Conservation (phyloP, 1,140 invertebrate species). For the Plodia interpunctella region DNA sequence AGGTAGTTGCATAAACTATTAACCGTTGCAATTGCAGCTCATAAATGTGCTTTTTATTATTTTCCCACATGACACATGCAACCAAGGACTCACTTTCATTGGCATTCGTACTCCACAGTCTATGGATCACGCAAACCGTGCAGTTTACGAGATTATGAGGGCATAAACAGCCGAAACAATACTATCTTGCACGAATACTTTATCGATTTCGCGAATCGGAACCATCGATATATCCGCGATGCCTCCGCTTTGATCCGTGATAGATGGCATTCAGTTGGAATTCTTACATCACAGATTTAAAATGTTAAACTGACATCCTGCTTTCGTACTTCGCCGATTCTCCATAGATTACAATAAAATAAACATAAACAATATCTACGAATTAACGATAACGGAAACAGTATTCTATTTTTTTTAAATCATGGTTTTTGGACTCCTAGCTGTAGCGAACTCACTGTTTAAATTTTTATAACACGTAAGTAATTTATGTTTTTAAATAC, state of each 20-base stretch:
- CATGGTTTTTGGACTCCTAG: no score
- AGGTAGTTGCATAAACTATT: no score
- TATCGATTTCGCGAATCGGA: conserved; percentile 3
- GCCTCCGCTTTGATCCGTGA: neutral
- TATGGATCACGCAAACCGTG: conserved; percentile 31
- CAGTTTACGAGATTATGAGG: conserved; percentile 36
- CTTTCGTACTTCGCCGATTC: no score
- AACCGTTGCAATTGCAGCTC: conserved; percentile 29
- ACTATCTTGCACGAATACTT: conserved; percentile 9
- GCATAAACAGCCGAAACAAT: conserved; percentile 17
- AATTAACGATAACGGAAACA: no score
- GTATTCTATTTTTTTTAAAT: no score
- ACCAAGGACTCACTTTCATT: conserved; percentile 31
- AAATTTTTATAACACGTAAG: no score
- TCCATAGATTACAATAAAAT: no score
- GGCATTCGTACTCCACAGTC: neutral
- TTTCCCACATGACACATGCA: conserved; percentile 32
- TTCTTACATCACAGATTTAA: no score
- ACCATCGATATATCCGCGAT: neutral
- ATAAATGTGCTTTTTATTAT: conserved; percentile 31
- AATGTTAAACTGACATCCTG: no score
- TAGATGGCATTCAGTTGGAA: neutral
- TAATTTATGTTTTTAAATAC: no score
- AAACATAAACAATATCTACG: no score
- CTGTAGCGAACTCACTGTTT: no score